Conservation (phyloP, 2,888 invertebrate species). For the Panopea generosa region DNA sequence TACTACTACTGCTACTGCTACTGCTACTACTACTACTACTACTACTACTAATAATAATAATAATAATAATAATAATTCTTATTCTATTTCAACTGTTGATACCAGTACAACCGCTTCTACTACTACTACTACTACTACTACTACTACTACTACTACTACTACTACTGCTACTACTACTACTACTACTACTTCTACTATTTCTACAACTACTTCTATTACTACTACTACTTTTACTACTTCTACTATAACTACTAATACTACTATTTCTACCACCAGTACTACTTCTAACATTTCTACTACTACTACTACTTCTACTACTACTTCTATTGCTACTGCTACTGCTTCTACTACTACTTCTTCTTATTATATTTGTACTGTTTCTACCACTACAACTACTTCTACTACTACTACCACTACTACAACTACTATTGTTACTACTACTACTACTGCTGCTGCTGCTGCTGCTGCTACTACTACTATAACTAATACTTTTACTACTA, state of each 20-base stretch:
- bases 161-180: constrained; percentile 27
- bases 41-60: constrained; percentile 21
- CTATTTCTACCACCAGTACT: constrained; percentile 24
- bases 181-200: constrained; percentile 23
- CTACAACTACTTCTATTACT: constrained; percentile 27
- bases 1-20: constrained; percentile 15
- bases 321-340: constrained; percentile 13
- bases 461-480: constrained; percentile 9
- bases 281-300: constrained; percentile 21
- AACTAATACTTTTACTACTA: constrained; percentile 19
- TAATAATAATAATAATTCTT: constrained; percentile 14
- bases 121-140: constrained; percentile 26
- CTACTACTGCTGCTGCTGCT: constrained; percentile 18
- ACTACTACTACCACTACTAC: constrained; percentile 17
- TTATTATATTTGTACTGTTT: constrained; percentile 15
- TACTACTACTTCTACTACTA: constrained; percentile 13
- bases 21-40: constrained; percentile 22
- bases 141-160: constrained; percentile 21
- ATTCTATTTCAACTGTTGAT: constrained; percentile 4
- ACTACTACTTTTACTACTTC: constrained; percentile 23
- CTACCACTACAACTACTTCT: constrained; percentile 18
- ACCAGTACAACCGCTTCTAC: constrained; percentile 2
- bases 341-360: constrained; percentile 12
- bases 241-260: constrained; percentile 22
- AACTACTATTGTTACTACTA: constrained; percentile 20